Conservation (phyloP, 2,113 vertebrate genomes). For the Oenanthe melanoleuca region DNA sequence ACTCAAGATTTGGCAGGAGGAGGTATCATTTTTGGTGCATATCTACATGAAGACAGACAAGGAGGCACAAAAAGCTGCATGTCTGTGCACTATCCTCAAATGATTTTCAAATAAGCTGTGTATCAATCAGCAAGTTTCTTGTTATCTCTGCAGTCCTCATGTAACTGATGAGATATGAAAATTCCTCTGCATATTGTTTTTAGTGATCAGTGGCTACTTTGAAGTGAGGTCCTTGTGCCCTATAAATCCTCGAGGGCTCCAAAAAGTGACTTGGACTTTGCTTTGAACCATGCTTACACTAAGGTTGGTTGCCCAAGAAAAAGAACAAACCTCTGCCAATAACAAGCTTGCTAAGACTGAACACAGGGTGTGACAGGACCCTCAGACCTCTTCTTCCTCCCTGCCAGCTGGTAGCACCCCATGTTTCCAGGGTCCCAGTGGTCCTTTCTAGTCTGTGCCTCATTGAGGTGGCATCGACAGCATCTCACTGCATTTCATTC, state of each 20-base stretch:
- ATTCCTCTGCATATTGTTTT: background rate
- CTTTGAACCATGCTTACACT: background rate
- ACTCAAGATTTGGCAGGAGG: background rate
- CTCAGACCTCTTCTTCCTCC: background rate
- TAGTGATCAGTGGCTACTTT: background rate
- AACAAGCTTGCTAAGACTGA: background rate
- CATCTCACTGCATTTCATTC: background rate
- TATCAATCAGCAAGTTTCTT: background rate
- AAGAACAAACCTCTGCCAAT: background rate
- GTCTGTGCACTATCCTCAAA: background rate
- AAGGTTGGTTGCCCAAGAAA: rapidly evolving
- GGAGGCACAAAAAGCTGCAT: background rate
- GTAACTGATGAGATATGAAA: background rate
- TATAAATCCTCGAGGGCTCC: background rate
- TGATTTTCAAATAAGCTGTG: background rate
- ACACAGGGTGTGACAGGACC: background rate
- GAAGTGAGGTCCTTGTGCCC: background rate
- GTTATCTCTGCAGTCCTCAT: background rate
- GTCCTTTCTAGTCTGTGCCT: background rate
- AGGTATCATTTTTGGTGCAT: background rate
- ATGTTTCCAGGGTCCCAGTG: rapidly evolving
- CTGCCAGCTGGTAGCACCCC: background rate
- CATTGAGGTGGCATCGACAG: rapidly evolving
- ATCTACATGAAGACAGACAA: background rate
- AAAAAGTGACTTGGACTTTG: background rate